Percentiles rank a stretch among this genome's conserved stretches.
phyloP scores from a whole-genome alignment of 2,888 invertebrate species.

The Blastobasis lacticolella region DNA sequence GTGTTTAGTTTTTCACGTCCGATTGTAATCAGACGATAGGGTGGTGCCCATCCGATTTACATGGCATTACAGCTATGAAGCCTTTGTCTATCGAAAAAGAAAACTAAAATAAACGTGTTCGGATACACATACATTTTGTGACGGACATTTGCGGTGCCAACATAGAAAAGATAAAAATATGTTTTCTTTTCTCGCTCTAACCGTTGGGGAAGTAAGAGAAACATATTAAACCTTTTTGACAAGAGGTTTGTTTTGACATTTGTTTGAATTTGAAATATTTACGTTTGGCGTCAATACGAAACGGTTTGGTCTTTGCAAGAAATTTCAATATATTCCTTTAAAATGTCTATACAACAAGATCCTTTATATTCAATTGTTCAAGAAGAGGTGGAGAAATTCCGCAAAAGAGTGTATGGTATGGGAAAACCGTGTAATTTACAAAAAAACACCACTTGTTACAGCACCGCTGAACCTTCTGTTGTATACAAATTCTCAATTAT shows the following conservation, averaged over 20 bases:
- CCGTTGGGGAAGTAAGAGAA: background rate
- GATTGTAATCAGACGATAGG: background rate
- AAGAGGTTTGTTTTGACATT: background rate
- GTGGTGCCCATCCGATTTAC: background rate
- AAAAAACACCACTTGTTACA: background rate
- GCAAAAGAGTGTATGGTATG: conserved; percentile 9
- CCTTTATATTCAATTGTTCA: conserved; percentile 6
- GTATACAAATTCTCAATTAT: background rate
- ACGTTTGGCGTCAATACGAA: background rate
- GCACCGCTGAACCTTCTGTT: background rate
- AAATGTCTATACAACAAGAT: conserved; percentile 1
- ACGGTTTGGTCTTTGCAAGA: background rate
- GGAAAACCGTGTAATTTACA: background rate
- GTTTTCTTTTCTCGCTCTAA: background rate
- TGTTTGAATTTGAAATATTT: background rate
- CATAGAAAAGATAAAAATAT: background rate
- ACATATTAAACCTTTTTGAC: background rate
- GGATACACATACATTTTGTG: background rate
- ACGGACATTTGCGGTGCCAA: background rate
- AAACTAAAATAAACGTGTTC: background rate
- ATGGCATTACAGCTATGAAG: background rate
- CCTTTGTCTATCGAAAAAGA: background rate
- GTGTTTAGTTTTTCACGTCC: conserved; percentile 7
- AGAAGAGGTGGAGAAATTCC: conserved; percentile 5
- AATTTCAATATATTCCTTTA: background rate